Evolutionary conservation across 2,113 vertebrate genomes (phyloP).

Genomic region (Irena cyanogastra): DNA sequence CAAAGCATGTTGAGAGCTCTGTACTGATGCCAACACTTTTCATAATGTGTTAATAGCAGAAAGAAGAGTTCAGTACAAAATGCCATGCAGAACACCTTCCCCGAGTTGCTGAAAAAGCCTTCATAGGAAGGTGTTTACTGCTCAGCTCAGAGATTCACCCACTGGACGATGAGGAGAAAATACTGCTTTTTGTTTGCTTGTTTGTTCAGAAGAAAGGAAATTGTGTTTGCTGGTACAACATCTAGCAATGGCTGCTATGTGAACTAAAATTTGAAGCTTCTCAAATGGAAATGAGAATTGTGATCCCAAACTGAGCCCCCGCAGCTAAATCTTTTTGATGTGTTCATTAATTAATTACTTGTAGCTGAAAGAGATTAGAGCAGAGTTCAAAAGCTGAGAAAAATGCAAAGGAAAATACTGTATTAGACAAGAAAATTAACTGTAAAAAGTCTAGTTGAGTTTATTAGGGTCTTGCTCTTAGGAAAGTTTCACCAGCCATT

Average conservation of each 20-base stretch:
- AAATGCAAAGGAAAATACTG: neutral
- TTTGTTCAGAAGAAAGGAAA: neutral
- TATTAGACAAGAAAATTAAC: neutral
- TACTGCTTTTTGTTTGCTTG: neutral
- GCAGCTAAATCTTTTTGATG: neutral
- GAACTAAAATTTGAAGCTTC: neutral
- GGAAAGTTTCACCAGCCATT: neutral
- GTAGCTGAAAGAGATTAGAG: neutral
- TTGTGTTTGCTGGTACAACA: neutral
- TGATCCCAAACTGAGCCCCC: neutral
- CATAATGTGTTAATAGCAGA: neutral
- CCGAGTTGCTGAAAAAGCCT: neutral
- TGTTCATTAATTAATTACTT: neutral
- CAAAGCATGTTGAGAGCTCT: neutral
- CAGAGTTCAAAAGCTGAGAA: neutral
- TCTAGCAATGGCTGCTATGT: neutral
- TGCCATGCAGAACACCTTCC: neutral
- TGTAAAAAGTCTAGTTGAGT: neutral
- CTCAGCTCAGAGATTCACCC: neutral
- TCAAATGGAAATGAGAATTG: neutral
- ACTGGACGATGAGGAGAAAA: neutral
- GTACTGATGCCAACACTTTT: neutral
- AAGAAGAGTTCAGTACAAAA: neutral
- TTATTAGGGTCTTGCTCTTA: neutral
- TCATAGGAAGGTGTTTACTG: neutral